Evolutionary conservation across 92 coral and sea anemone genomes (phyloP).

Genomic region (Paragorgia papillata): DNA sequence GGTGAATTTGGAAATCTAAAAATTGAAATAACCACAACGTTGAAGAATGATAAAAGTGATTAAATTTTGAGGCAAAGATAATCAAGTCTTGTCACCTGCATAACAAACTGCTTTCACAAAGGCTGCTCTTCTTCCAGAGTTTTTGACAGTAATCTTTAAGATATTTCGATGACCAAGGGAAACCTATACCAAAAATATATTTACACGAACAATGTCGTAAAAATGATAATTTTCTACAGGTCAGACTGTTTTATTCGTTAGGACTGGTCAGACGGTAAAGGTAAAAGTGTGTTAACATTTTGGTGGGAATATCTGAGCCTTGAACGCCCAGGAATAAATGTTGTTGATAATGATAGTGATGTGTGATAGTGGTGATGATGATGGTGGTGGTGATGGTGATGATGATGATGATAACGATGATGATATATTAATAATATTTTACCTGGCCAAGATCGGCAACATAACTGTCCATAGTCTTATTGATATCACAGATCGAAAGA

Average conservation of each 20-base stretch:
- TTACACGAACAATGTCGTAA: background rate
- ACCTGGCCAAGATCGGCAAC: constrained; percentile 87
- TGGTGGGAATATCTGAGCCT: too few species aligned
- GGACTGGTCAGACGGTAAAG: too few species aligned
- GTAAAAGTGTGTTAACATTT: too few species aligned
- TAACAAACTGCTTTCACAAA: constrained; percentile 93
- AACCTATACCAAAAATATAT: constrained; percentile 56
- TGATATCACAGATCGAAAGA: constrained; percentile 72
- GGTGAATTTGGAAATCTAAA: constrained; percentile 73
- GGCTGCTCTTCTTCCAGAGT: constrained; percentile 92
- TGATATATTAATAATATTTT: too few species aligned
- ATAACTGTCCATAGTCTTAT: constrained; percentile 86
- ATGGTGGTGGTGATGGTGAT: too few species aligned
- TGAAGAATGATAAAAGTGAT: background rate
- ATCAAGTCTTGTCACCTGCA: constrained; percentile 65
- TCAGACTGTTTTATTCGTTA: too few species aligned
- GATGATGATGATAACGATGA: too few species aligned
- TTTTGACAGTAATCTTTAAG: constrained; percentile 71
- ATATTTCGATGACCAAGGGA: constrained; percentile 89
- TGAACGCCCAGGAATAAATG: too few species aligned
- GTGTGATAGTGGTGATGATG: too few species aligned
- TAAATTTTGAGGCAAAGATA: background rate
- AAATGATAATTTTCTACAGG: too few species aligned
- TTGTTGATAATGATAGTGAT: too few species aligned
- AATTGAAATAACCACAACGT: background rate